Evolutionary conservation across 2,888 invertebrate genomes (phyloP), one percentile per base, ranked within the genome.

Genomic region (Standfussiana lucernea): DNA sequence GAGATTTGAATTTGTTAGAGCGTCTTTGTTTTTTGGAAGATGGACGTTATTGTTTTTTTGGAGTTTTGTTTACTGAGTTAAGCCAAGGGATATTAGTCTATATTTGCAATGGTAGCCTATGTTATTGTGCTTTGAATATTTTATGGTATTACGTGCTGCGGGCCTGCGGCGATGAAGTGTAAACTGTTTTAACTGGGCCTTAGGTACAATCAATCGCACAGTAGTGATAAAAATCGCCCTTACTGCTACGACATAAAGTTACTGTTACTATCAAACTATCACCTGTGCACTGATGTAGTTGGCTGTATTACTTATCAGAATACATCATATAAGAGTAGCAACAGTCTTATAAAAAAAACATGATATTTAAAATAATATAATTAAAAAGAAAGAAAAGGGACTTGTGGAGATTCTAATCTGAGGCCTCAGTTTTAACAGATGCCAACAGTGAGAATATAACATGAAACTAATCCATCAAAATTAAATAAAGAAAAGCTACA

Each of bases 391-490:
- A 28, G 37, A 15, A 53, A 50, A 66, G n/a, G 15, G 35, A 18
- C 32, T 65, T 64, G 10, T n/a, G 40, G 5, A 50, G 35, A 74
- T 68, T 45, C 21, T 10, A 47, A 59, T 50, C 40, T 15, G 3
- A n/a, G 4, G 2, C 24, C 3, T 42, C n/a, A 47, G 6, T 79
- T 50, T 18, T 59, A 18, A 35, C 21, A 35, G 35, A 61, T 21
- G 5, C 21, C 32, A 4, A 66, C 53, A 65, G 78, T 82, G 83
- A 42, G 79, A 78, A 83, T 56, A 62, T 47, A 13, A 59, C 21
- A 24, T 18, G 11, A 13, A 62, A 64, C n/a, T 15, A 53, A 67
- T 71, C 40, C 65, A 53, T 69, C 50, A 65, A 61, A 72, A 68
- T 28, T n/a, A 64, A 61, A 66, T 32, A 4, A 61, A 80, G 28